Base-by-base conservation (phyloP, 1,140 invertebrate species). In the Hetaerina americana region DNA sequence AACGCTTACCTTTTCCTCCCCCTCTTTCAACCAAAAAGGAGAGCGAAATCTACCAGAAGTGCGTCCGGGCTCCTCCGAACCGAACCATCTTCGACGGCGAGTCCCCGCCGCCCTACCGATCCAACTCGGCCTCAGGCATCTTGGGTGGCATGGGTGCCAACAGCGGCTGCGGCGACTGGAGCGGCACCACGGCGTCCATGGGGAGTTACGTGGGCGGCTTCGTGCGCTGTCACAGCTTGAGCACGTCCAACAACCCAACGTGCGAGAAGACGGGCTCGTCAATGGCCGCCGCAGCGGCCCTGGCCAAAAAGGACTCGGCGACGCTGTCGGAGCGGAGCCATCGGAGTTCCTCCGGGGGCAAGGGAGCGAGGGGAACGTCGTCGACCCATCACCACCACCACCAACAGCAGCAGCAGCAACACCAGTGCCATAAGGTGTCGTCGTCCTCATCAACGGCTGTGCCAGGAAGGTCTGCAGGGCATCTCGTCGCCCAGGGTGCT, bases 31-130 rank as follows among this genome's bases (percentile, higher is more conserved):
- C n/a, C n/a, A n/a, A n/a, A n/a, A n/a, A 87, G 85, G 85, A 88
- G 79, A 85, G 85, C 76, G 87, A 89, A 78, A 88, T 88, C 70
- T 87, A 88, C 78, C 86, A 88, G 77, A 87, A 88, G 77, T 88
- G 87, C 75, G 87, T 91, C 74, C 83, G 87, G 74, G 86, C 89
- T 71, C 89, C 89, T 27, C 89, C 89, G 24, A 91, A 91, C 76
- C 84, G 87, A 76, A 90, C 88, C 40, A 86, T 89, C 27, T 86
- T 86, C 76, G 87, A 89, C 75, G 85, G 87, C 72, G 87, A 88
- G 75, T 86, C 85, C 74, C 87, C 87, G 69, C 87, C 87, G 27
- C 86, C 87, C 10, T 89, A 88, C 76, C 81, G 87, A 73, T 87
- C 86, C 68, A 84, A 82, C 78, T 87, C 84, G 72, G 83, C 83